These are phyloP conservation scores for Onychomys leucogaster DNA, from an alignment of 2,797 vertebrate species.

Conservation along the genomic window DNA sequence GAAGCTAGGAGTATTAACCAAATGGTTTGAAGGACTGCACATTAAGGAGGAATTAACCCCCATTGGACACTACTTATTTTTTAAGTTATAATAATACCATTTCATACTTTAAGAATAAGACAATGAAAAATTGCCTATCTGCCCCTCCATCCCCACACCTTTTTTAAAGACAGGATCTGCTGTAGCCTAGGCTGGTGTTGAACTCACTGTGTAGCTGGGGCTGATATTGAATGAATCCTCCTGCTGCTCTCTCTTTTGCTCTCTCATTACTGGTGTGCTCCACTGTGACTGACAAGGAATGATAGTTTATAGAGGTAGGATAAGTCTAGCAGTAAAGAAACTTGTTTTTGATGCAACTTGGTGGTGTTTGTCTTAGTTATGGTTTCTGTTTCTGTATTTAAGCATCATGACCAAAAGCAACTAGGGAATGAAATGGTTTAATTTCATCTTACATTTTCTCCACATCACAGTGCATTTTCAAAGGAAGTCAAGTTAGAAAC, in stretches of 20 bases:
- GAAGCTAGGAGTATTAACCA: not conserved
- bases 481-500: not conserved
- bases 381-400: not conserved
- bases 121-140: not conserved
- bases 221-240: not conserved
- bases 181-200: not conserved
- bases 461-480: no score
- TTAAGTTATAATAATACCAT: not conserved
- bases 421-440: not conserved
- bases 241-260: not conserved
- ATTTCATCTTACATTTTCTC: not conserved
- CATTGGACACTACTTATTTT: not conserved
- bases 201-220: not conserved
- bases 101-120: not conserved
- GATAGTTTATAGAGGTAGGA: not conserved
- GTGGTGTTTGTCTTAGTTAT: not conserved
- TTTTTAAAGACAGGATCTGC: not conserved
- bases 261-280: not conserved
- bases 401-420: not conserved
- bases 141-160: rapidly evolving
- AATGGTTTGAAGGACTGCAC: not conserved
- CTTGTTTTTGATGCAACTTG: not conserved
- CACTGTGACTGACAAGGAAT: not conserved
- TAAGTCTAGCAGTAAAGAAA: not conserved
- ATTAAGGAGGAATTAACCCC: not conserved